Base-by-base conservation (phyloP, 2,797 vertebrate genomes). In the Enteromius viviparus region DNA sequence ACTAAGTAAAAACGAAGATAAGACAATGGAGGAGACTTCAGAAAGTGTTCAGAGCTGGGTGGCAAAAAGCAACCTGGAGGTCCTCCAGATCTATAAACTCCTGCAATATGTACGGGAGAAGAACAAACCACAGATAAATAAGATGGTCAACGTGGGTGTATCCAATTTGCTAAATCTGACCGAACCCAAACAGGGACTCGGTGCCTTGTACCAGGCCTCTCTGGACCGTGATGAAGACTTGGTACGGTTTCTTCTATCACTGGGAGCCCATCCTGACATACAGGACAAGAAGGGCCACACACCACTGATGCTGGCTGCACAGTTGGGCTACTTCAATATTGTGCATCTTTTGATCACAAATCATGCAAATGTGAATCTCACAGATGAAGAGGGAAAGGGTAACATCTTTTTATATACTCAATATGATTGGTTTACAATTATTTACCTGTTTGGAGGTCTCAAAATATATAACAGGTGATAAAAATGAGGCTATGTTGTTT, bases 341-440 rank as follows among this genome's bases (percentile, higher is more conserved):
- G 45, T 96, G 89, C 92, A 93, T 47, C 89, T 94, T 62, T 42
- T 97, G 85, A 93, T 88, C 49, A 90, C 93, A 80, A 92, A 92
- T 12, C 89, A 92, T 1, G 94, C 95, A 14, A 87, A 95, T 64
- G 95, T 96, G 94, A 93, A 89, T 0, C 84, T 91, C 62, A 90
- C 94, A 75, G 95, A 96, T 87, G 90, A 93, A 6, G 93, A 96
- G 88, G 94, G 96, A 55, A 95, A 94, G 94, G 95, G 96, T 96
- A 89, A 23, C 26, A n/a, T 34, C 0, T n/a, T 29, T 49, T 21
- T 77, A 19, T 40, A 12, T 14, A 8, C 51, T 15, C 11, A 37
- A 4, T 62, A 6, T 0, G 9, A 62, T 2, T 29, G 26, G 5
- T 2, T 62, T 14, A 6, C 12, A 62, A 1, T 62, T 62, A 26